phyloP scores from a whole-genome alignment of 2,113 vertebrate species.

The Lutjanus erythropterus region DNA sequence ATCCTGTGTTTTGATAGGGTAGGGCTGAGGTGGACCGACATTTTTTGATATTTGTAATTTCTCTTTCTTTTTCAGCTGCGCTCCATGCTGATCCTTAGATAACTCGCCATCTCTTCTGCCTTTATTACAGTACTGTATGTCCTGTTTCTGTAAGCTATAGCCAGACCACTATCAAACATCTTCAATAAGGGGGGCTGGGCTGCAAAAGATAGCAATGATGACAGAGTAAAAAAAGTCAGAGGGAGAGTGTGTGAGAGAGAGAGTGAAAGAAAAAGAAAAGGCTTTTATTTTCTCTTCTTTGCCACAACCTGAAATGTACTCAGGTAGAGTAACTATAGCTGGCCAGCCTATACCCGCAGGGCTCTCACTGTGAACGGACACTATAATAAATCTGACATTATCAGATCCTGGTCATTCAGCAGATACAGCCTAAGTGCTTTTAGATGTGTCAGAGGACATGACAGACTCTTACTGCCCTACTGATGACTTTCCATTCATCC shows the following conservation, averaged over 20 bases:
- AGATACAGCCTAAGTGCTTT: conserved; percentile 78
- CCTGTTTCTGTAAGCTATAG: conserved; percentile 53
- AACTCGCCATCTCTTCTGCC: conserved; percentile 52
- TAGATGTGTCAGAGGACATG: conserved; percentile 78
- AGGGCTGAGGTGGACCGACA: conserved; percentile 21
- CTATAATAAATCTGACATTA: conserved; percentile 80
- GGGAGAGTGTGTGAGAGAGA: not conserved
- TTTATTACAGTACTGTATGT: conserved; percentile 51
- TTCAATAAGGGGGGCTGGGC: conserved; percentile 46
- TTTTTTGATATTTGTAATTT: conserved; percentile 59
- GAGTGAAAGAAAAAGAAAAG: conserved; percentile 36
- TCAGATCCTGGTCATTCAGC: conserved; percentile 75
- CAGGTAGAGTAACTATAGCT: conserved; percentile 49
- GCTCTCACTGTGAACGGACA: conserved; percentile 59
- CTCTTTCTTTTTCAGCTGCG: conserved; percentile 44
- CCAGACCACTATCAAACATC: conserved; percentile 48
- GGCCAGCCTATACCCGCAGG: conserved; percentile 58
- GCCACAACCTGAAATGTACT: conserved; percentile 74
- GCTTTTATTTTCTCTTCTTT: conserved; percentile 63
- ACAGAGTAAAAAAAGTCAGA: conserved; percentile 32
- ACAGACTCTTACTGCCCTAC: conserved; percentile 63
- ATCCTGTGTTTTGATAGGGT: conserved; percentile 44
- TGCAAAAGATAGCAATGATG: conserved; percentile 44
- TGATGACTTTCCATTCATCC: conserved; percentile 74
- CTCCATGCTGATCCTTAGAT: conserved; percentile 58